Conservation (phyloP, 2,797 vertebrate species). For the Lagorchestes hirsutus region DNA sequence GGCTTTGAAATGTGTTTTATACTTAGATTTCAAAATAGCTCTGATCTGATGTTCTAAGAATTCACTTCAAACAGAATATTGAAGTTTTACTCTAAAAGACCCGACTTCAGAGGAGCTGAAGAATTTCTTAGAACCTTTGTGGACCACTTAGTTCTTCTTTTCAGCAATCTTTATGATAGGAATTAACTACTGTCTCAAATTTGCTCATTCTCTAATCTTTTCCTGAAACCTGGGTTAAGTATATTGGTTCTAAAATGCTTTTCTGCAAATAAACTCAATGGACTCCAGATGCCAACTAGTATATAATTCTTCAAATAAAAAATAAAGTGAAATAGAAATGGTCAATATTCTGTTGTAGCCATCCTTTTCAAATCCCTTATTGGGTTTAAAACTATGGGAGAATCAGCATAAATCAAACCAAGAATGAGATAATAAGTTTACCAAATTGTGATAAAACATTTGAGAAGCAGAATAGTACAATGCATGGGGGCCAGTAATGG, state of each 20-base stretch:
- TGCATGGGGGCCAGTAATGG: neutral
- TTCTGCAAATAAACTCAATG: neutral
- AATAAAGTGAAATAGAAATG: neutral
- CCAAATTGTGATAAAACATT: neutral
- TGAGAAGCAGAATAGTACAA: neutral
- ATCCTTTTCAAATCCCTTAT: neutral
- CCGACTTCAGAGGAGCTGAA: neutral
- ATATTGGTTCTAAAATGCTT: neutral
- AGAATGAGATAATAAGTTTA: neutral
- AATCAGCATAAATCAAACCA: neutral
- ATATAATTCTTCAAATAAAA: neutral
- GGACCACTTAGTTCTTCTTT: neutral
- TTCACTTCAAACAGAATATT: neutral
- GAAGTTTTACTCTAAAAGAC: neutral
- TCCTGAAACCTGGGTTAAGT: neutral
- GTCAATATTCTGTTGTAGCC: neutral
- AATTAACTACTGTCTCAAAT: neutral
- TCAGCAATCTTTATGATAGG: neutral
- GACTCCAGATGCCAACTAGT: neutral
- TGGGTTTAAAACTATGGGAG: neutral
- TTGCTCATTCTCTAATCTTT: neutral
- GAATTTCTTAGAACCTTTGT: neutral
- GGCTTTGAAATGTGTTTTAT: conserved; percentile 9
- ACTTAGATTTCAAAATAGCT: conserved; percentile 5
- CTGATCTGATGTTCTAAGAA: neutral